Evolutionary conservation across 2,888 invertebrate genomes (phyloP), one percentile per base, ranked within the genome.

Genomic region (Eueremaeus valkanovi): DNA sequence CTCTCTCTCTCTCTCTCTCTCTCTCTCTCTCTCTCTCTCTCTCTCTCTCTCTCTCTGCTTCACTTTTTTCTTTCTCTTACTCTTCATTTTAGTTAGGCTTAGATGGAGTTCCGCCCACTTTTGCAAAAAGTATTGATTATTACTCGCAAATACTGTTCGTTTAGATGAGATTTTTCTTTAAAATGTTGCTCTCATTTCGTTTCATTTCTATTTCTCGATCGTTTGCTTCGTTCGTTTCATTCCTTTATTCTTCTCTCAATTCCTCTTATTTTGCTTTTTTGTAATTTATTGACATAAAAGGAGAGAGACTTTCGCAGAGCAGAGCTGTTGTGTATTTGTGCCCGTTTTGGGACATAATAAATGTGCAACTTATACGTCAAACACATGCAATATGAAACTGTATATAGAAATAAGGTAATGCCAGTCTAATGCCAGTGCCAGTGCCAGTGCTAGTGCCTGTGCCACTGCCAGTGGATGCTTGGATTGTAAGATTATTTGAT

Each of bases 341-440:
- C 66, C n/a, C 36, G 66, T 66, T 66, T 66, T 66, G 66, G 66
- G 66, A 66, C 66, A 66, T 66, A 66, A 66, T 66, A 66, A 66
- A 66, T 66, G 66, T 66, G 66, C 36, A 66, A 66, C 66, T 66
- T 36, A 36, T 29, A 66, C 66, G 66, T 66, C 66, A 66, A 66
- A 66, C 21, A 66, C 66, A 66, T 66, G 66, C 66, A 66, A 66
- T 66, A 66, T 31, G 61, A 36, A 36, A 36, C 36, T 66, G 66
- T 66, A 66, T 66, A 66, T 33, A 11, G 21, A 36, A 31, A 36
- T 66, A 66, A 66, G 66, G 66, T 66, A 66, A 36, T 66, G 66
- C 66, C 66, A 66, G 66, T 8, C 6, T 8, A 36, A 36, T 5
- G 36, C 5, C n/a, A n/a, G n/a, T n/a, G n/a, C n/a, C n/a, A n/a